A percentile compares a stretch with the other conserved stretches of the same genome.
phyloP scores from a whole-genome alignment of 1,140 invertebrate species.

The Fopius arisanus region DNA sequence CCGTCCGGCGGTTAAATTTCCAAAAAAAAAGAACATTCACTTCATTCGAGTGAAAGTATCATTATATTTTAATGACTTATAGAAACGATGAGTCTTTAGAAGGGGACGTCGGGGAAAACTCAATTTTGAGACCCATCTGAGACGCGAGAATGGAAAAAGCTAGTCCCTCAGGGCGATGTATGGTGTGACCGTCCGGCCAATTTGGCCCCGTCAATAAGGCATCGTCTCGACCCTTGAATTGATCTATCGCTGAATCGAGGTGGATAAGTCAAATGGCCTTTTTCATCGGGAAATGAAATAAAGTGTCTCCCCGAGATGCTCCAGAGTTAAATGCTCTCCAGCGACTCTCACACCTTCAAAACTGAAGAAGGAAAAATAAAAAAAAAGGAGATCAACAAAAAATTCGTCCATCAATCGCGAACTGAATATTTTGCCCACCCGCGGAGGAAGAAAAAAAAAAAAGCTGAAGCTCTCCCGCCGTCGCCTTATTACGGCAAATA shows the following conservation, averaged over 20 bases:
- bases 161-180: background rate
- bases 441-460: background rate
- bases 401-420: background rate
- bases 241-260: background rate
- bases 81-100: background rate
- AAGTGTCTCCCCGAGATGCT: background rate
- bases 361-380: too few species aligned
- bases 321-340: background rate
- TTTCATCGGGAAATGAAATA: background rate
- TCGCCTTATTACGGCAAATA: slow-evolving; percentile 2
- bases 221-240: background rate
- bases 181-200: slow-evolving; percentile 1
- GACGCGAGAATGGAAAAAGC: slow-evolving; percentile 10
- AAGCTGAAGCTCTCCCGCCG: background rate
- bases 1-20: too few species aligned
- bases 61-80: background rate
- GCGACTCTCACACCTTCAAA: too few species aligned
- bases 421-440: too few species aligned
- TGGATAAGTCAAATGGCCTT: slow-evolving; percentile 6
- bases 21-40: too few species aligned
- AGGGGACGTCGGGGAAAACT: background rate
- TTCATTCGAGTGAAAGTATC: background rate
- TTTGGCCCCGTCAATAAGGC: slow-evolving; percentile 12
- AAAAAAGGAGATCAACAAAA: too few species aligned
- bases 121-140: slow-evolving; percentile 6